These are phyloP conservation scores for Plemyria rubiginata DNA, from an alignment of 2,888 invertebrate species.

Conservation along the genomic window DNA sequence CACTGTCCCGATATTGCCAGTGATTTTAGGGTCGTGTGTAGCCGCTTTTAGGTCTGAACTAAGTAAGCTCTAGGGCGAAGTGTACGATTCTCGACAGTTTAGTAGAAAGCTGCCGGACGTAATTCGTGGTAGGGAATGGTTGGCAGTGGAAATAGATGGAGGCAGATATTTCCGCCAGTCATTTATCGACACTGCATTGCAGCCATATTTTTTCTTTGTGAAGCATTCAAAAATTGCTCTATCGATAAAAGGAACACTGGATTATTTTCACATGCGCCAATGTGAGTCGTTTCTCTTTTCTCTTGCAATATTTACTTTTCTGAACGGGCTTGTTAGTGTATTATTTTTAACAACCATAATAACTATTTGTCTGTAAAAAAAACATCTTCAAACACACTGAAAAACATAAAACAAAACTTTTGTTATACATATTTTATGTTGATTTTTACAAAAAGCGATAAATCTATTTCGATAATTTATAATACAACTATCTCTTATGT, in stretches of 20 bases:
- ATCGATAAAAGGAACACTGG: not conserved
- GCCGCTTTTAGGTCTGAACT: conserved; percentile 43
- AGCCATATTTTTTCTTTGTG: conserved; percentile 2
- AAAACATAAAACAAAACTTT: too few relatives aligned
- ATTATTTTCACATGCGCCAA: not conserved
- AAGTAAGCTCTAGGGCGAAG: conserved; percentile 57
- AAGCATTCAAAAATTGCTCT: not conserved
- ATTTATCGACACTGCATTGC: conserved; percentile 2
- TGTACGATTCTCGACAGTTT: conserved; percentile 68
- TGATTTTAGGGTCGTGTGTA: too few relatives aligned
- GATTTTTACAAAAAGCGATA: too few relatives aligned
- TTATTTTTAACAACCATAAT: not conserved
- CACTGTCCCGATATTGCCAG: too few relatives aligned
- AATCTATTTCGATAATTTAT: too few relatives aligned
- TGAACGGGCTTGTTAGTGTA: not conserved
- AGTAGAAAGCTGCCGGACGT: conserved; percentile 68
- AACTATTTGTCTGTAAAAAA: too few relatives aligned
- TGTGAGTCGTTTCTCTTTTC: not conserved
- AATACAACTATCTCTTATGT: too few relatives aligned
- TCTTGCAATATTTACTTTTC: not conserved
- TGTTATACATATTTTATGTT: too few relatives aligned
- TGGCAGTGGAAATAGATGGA: conserved; percentile 44
- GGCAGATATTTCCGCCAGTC: conserved; percentile 23
- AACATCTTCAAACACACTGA: too few relatives aligned
- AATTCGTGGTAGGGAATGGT: conserved; percentile 67